phyloP scores from a whole-genome alignment of 2,113 vertebrate genomes.

The Pangasianodon gigas region DNA sequence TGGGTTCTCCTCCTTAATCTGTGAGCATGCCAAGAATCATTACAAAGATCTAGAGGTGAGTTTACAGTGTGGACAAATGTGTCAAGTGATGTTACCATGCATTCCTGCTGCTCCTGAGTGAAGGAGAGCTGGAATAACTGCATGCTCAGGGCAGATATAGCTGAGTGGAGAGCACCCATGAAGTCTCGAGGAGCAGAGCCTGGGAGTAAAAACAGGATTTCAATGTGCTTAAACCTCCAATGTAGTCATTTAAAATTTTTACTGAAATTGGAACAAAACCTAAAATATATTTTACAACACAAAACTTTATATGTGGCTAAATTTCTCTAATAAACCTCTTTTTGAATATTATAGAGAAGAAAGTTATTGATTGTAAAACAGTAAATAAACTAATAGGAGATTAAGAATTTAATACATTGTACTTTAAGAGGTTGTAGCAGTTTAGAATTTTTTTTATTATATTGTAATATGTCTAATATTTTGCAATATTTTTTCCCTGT shows the following conservation, averaged over 20 bases:
- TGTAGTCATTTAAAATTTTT: neutral
- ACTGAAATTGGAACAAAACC: neutral
- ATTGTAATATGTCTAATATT: neutral
- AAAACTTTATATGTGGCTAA: neutral
- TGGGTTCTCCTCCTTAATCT: constrained; percentile 51
- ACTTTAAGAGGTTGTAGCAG: neutral
- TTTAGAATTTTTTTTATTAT: neutral
- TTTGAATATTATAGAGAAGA: no score
- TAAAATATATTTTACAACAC: neutral
- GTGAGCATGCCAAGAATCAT: constrained; percentile 27
- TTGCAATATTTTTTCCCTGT: neutral
- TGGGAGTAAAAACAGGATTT: constrained; percentile 49
- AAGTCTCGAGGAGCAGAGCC: constrained; percentile 64
- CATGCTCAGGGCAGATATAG: constrained; percentile 69
- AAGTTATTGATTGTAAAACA: neutral
- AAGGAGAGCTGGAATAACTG: constrained; percentile 70
- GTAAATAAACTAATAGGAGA: neutral
- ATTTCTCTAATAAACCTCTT: neutral
- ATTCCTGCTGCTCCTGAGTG: constrained; percentile 43
- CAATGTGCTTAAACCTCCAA: neutral
- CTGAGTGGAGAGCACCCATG: constrained; percentile 67
- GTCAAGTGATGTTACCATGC: neutral
- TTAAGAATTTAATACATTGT: neutral
- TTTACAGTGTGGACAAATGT: neutral
- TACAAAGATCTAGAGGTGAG: neutral